These are phyloP conservation scores for Apis laboriosa DNA, from an alignment of 1,140 invertebrate species.

Conservation along the genomic window DNA sequence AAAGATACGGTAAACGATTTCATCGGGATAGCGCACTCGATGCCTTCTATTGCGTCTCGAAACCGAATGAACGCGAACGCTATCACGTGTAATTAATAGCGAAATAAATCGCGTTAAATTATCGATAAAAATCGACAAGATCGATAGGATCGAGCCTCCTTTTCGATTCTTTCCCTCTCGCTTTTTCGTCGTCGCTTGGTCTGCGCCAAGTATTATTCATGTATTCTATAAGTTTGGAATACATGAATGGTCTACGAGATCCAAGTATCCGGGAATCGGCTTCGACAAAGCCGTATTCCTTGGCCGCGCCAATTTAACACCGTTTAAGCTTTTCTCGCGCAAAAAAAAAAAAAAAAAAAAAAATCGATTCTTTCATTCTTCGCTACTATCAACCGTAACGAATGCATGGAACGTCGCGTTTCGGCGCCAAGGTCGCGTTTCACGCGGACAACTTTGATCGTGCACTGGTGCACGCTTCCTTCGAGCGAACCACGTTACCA, in stretches of 20 bases:
- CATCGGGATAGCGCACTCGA: not conserved
- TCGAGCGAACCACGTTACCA: too few species aligned
- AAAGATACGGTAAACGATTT: constrained; percentile 15
- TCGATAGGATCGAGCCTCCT: constrained; percentile 58
- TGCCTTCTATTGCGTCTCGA: too few species aligned
- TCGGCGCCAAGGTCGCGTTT: too few species aligned
- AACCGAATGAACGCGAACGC: constrained; percentile 32
- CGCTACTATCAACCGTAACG: not conserved
- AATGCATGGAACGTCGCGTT: too few species aligned
- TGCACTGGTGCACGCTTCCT: not conserved
- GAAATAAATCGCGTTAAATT: constrained; percentile 47
- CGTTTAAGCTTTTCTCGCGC: constrained; percentile 41
- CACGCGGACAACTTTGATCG: not conserved
- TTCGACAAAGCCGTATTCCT: constrained; percentile 52
- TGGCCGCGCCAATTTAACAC: constrained; percentile 25
- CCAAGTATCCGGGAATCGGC: constrained; percentile 45
- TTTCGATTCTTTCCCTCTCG: not conserved
- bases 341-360: too few species aligned
- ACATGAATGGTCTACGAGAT: constrained; percentile 59
- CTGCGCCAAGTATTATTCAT: constrained; percentile 58
- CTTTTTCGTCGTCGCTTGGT: constrained; percentile 4
- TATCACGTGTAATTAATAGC: constrained; percentile 61
- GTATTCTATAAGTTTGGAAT: constrained; percentile 66
- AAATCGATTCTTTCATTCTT: not conserved
- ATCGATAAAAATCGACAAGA: constrained; percentile 65